Evolutionary conservation across 2,888 invertebrate species (phyloP), one percentile per base, ranked within the genome.

Genomic region (Sericinus montela): DNA sequence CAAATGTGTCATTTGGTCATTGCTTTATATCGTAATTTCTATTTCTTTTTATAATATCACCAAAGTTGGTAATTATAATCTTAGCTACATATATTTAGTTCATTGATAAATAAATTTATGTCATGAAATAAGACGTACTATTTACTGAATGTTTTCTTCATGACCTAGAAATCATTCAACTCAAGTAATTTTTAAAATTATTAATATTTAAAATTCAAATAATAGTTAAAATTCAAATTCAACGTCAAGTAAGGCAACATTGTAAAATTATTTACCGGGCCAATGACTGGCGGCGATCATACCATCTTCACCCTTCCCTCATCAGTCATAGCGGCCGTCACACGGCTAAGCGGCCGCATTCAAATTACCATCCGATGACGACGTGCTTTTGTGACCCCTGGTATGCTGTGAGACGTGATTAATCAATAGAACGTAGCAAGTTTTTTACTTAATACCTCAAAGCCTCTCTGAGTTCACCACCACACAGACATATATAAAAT

Each of bases 281-380:
- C 62, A 72, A 73, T 82, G 84, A 81, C 81, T 77, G 72, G 75
- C 70, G 65, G 70, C 69, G 80, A 80, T 83, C 82, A 72, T 72
- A 64, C 75, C 76, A 80, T 82, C 78, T 80, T 84, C 80, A 84
- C 84, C 85, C 86, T 85, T 86, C 76, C 72, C 83, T 84, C 88
- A 88, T 88, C 88, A 85, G 86, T 87, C 87, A 87, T 85, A 67
- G 67, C 75, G 67, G 72, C 63, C 77, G 80, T 80, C 81, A 79
- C 70, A 72, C 76, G 77, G 80, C 85, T 83, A 85, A 86, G 86
- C 85, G 87, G 79, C 80, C 86, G 71, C 82, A 88, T 87, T 88
- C 88, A 88, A 88, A 88, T 88, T 88, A 81, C 83, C 76, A 73
- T 71, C 76, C 80, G 81, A 87, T 88, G 88, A 88, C 88, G 81